Percentiles rank a stretch among this genome's conserved stretches.
Evolutionary conservation across 1,140 invertebrate species (phyloP).

Genomic region (Leucophenga varia): DNA sequence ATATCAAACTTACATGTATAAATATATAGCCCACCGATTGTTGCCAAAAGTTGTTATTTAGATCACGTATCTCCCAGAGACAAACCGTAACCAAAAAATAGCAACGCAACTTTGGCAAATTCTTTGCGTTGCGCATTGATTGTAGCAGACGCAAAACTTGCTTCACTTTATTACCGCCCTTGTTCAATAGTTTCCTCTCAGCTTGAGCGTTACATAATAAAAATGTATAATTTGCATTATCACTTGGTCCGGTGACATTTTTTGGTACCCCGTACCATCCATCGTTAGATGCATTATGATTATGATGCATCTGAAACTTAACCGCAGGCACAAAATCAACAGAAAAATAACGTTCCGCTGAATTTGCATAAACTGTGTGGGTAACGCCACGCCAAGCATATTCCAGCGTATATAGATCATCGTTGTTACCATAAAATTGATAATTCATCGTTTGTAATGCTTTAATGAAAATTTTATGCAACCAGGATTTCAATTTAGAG

Average conservation of each 20-base stretch:
- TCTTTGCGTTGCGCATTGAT: conserved; percentile 19
- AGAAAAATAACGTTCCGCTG: neutral
- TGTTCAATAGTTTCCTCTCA: conserved; percentile 7
- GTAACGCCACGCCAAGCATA: conserved; percentile 10
- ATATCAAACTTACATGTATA: conserved; percentile 13
- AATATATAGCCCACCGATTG: conserved; percentile 5
- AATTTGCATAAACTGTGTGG: conserved; percentile 23
- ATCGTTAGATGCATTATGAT: neutral
- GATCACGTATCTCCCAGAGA: conserved; percentile 8
- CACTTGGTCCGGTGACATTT: neutral
- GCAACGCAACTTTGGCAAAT: conserved; percentile 17
- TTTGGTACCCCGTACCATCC: conserved; percentile 22
- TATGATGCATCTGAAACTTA: conserved; percentile 6
- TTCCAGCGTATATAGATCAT: conserved; percentile 7
- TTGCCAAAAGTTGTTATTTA: neutral
- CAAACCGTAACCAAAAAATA: conserved; percentile 24
- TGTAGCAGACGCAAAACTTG: conserved; percentile 24
- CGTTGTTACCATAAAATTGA: neutral
- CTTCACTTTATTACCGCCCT: conserved; percentile 3
- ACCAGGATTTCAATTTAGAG: conserved; percentile 15
- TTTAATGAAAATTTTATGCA: conserved; percentile 14
- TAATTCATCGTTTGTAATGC: conserved; percentile 2
- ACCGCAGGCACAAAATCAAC: conserved; percentile 38
- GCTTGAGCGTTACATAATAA: conserved; percentile 7
- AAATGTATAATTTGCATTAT: conserved; percentile 17